phyloP scores from a whole-genome alignment of 2,888 invertebrate species.

The Lutraria lutraria region DNA sequence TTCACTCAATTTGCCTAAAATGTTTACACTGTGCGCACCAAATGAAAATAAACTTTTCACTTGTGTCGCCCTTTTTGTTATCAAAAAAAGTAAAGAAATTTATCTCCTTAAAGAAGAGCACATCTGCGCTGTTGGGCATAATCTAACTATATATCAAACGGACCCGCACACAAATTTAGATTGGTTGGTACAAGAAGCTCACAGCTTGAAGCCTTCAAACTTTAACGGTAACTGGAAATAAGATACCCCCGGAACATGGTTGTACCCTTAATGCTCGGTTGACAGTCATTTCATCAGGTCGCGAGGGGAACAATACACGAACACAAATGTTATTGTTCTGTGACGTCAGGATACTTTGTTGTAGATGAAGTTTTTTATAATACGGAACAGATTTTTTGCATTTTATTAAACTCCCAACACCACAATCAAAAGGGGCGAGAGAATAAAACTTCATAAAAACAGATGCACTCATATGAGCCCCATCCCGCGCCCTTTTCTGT shows the following conservation, averaged over 20 bases:
- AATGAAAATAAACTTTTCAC: not conserved
- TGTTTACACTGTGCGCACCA: constrained; percentile 21
- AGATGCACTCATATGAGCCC: constrained; percentile 63
- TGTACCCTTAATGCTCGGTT: not conserved
- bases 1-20: constrained; percentile 33
- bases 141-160: constrained; percentile 54
- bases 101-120: constrained; percentile 1
- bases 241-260: constrained; percentile 13
- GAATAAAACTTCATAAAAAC: constrained; percentile 54
- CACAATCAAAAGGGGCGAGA: constrained; percentile 46
- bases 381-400: constrained; percentile 45
- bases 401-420: constrained; percentile 51
- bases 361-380: constrained; percentile 8
- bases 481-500: constrained; percentile 60
- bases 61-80: constrained; percentile 10
- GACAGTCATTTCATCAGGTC: not conserved
- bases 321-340: constrained; percentile 49
- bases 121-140: constrained; percentile 55
- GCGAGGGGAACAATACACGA: not conserved
- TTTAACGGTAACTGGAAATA: constrained; percentile 42
- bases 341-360: constrained; percentile 42
- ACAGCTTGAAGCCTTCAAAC: constrained; percentile 27
- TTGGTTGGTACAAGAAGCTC: constrained; percentile 18
- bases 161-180: constrained; percentile 14
- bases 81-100: not conserved